Base-by-base conservation (phyloP, 1,140 invertebrate genomes). In the Piezodorus guildinii region DNA sequence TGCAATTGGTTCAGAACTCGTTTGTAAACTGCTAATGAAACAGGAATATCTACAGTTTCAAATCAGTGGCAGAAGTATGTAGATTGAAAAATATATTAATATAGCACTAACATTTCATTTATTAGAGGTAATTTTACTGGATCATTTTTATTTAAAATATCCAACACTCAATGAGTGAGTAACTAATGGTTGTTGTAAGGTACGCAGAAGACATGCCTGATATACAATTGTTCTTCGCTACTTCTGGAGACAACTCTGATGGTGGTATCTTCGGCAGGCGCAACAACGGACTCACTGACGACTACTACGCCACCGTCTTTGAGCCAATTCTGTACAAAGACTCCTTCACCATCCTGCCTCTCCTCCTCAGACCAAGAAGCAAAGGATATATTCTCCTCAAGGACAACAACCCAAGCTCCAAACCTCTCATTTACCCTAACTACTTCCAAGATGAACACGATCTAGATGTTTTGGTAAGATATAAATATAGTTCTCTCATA, bases 341-440 rank as follows among this genome's bases (percentile, higher is more conserved):
- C 51, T 77, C 83, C 4, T 86, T 83, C 71, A 80, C 79, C 15
- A 78, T 85, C 27, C 76, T 85, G 0, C 85, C 86, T 0, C 72
- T 88, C 65, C 66, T 90, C 19, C 70, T 90, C 60, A 75, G 85
- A 62, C 89, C 90, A 0, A 80, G 80, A 63, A 88, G 86, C 59
- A 76, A 78, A 54, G 90, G 91, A 9, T 79, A 77, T 51, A 73
- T 94, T 1, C 77, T 81, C 63, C 70, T 94, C 0, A 74, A 71
- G 46, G 82, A 81, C n/a, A 72, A 74, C 0, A 79, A 93, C 72
- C 85, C 90, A 0, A 73, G 76, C 19, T 77, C 82, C 0, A 80
- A 86, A 69, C 92, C 93, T 0, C 72, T 81, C 8, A 90, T 96
- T 43, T 84, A 87, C 72, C 86, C 91, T 0, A 89, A 89, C 70